Evolutionary conservation across 2,888 invertebrate genomes (phyloP).

Genomic region (Pseudococcus longispinus): DNA sequence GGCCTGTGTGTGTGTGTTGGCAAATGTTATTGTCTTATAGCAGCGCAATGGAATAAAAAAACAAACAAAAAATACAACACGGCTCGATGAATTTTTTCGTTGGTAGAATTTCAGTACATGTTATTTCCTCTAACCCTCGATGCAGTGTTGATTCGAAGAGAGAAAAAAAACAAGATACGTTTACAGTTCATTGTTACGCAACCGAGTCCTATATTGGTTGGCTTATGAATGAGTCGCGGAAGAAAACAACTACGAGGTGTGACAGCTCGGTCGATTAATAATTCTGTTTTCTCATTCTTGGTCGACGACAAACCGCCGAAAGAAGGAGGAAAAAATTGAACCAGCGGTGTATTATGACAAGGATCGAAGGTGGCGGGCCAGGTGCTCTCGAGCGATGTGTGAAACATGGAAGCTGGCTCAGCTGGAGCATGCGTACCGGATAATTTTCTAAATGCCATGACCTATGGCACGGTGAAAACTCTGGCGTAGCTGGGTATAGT

Average conservation of each 20-base stretch:
- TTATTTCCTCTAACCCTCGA: too few relatives aligned
- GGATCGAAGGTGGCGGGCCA: neutral
- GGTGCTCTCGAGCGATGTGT: neutral
- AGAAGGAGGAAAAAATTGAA: neutral
- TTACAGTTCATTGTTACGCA: neutral
- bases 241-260: neutral
- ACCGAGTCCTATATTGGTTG: neutral
- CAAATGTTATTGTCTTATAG: neutral
- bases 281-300: neutral
- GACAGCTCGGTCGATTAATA: neutral
- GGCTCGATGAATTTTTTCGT: neutral
- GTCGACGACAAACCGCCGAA: neutral
- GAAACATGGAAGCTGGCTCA: neutral
- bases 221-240: neutral
- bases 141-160: too few relatives aligned
- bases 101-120: neutral
- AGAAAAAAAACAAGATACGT: neutral
- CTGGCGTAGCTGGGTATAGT: neutral
- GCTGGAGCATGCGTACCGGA: constrained; percentile 19
- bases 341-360: neutral
- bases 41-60: neutral
- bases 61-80: neutral
- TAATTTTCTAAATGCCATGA: constrained; percentile 29
- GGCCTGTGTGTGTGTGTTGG: neutral
- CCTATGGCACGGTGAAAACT: neutral